A percentile compares a stretch with the other conserved stretches of the same genome.
Conservation (phyloP, 2,888 invertebrate species). For the Ectemnius cavifrons region DNA sequence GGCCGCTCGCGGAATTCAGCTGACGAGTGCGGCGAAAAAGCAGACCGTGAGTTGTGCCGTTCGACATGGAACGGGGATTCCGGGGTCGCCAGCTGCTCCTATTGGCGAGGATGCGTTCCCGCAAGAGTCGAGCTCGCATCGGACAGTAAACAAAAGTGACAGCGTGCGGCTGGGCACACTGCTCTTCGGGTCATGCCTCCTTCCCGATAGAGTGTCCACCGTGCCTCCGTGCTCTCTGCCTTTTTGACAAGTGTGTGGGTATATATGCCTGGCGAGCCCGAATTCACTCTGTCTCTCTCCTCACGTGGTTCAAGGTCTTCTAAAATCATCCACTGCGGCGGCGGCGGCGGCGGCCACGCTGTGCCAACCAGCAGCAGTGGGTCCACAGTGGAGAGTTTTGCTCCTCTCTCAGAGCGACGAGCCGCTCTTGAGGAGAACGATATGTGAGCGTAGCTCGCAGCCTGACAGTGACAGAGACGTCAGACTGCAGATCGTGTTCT, state of each 20-base stretch:
- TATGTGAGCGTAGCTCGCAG: constrained; percentile 16
- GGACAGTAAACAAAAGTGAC: constrained; percentile 71
- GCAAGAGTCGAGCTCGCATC: constrained; percentile 9
- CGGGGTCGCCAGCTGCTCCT: neutral
- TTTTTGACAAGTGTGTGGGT: no score
- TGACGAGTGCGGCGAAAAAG: neutral
- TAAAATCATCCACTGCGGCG: constrained; percentile 50
- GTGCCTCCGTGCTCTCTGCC: constrained; percentile 36
- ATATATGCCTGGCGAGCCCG: constrained; percentile 12
- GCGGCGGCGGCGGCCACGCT: constrained; percentile 36
- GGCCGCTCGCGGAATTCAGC: constrained; percentile 34
- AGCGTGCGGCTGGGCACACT: constrained; percentile 55
- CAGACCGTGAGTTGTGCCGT: neutral
- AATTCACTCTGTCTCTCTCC: constrained; percentile 33
- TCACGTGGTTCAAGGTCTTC: constrained; percentile 60
- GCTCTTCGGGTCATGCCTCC: constrained; percentile 47
- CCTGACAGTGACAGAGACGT: constrained; percentile 38
- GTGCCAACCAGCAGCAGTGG: constrained; percentile 31
- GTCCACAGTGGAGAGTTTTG: constrained; percentile 21
- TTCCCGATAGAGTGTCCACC: constrained; percentile 27
- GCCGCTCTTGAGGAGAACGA: no score
- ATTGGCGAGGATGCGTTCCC: constrained; percentile 11
- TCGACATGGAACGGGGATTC: neutral
- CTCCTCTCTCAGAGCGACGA: no score
- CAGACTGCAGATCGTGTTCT: constrained; percentile 4